Percentiles rank a stretch among this genome's conserved stretches.
These are phyloP conservation scores for Lamellibrachia luymesi DNA, from an alignment of 1,140 invertebrate genomes.

Conservation along the genomic window DNA sequence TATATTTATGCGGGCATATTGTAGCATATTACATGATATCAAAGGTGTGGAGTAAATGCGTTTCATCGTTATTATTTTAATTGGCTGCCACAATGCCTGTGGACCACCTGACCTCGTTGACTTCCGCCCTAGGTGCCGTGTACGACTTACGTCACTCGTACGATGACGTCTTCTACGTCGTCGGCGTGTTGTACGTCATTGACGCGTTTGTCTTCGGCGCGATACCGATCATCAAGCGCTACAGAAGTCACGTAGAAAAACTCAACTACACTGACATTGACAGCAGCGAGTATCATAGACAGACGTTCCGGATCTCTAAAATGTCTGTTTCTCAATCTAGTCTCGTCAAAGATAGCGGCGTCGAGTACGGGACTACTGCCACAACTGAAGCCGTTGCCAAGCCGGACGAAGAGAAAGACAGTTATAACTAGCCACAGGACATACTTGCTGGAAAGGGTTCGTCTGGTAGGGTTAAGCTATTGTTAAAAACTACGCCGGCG, in stretches of 20 bases:
- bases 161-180: constrained; percentile 34
- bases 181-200: constrained; percentile 30
- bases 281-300: not conserved
- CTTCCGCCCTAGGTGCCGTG: constrained; percentile 23
- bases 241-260: constrained; percentile 6
- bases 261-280: not conserved
- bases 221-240: constrained; percentile 23
- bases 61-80: not conserved
- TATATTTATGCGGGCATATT: too few species aligned
- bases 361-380: not conserved
- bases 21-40: too few species aligned
- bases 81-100: not conserved
- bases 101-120: not conserved
- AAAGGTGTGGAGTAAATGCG: not conserved
- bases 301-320: constrained; percentile 15
- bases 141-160: constrained; percentile 32
- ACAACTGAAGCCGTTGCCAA: not conserved
- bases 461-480: not conserved
- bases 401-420: not conserved
- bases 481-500: not conserved
- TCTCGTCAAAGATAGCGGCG: constrained; percentile 2
- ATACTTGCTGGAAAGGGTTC: not conserved
- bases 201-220: constrained; percentile 26
- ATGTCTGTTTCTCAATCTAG: not conserved
- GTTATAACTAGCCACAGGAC: not conserved